Evolutionary conservation across 2,888 invertebrate species (phyloP), one percentile per base, ranked within the genome.

Genomic region (Actias luna): DNA sequence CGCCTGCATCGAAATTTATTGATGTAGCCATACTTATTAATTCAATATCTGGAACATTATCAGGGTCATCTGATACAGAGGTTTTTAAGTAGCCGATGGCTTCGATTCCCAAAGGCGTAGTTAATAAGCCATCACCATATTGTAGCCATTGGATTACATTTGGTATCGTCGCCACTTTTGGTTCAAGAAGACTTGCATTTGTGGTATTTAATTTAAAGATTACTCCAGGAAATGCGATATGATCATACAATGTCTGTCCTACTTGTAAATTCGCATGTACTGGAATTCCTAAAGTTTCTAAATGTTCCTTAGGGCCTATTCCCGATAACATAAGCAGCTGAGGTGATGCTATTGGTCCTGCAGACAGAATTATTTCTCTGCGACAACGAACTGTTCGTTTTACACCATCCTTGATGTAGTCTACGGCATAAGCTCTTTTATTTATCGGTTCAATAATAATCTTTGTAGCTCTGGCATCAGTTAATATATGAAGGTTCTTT

Each of bases 241-340:
- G 94, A 75, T 96, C 95, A 69, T 94, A 95, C 63, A 96, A 76
- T 64, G 93, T 94, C 71, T 92, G 88, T 2, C 96, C 96, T 12
- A 96, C 95, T 18, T 94, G 95, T 60, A 95, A 81, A 68, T 95
- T 93, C 61, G 93, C 84, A 1, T 96, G 75, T 0, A 95, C 85
- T 0, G 95, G 95, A 64, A 96, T 93, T 0, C 92, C 92, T 5
- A 94, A 84, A 10, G 90, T 84, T 64, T 92, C 80, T 1, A 95
- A 85, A 75, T 95, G 93, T 65, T 94, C 86, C 64, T 84, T 82
- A 0, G 94, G 94, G 0, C 94, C 94, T 16, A 94, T 80, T 14
- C 98, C 98, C 5, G 98, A 98, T 1, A 99, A 85, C 97, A 98
- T 97, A n/a, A 99, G 93, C 18, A 99, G 80, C 82, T 99, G 98